Evolutionary conservation across 2,113 vertebrate genomes (phyloP).

Genomic region (Myrmecophaga tridactyla): DNA sequence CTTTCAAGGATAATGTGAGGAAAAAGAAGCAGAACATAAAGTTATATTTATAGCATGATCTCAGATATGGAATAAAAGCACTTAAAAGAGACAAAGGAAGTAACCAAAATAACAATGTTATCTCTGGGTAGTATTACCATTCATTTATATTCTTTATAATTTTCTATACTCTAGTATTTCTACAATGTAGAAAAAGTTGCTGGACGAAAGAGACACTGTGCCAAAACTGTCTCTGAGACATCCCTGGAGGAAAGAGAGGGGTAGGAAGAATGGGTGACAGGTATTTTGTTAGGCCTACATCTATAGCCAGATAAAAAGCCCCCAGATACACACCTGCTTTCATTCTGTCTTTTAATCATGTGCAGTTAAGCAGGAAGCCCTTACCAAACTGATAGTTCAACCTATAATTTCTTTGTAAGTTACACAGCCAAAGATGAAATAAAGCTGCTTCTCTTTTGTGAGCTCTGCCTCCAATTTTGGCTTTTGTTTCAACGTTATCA

Average conservation of each 20-base stretch:
- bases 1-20: neutral
- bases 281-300: neutral
- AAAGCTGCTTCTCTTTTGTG: neutral
- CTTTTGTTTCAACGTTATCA: neutral
- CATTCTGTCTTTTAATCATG: neutral
- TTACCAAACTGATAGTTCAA: neutral
- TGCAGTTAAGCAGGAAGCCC: conserved; percentile 10
- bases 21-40: neutral
- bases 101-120: neutral
- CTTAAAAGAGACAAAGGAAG: neutral
- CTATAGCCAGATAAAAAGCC: conserved; percentile 11
- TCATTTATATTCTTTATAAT: neutral
- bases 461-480: neutral
- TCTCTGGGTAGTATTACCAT: neutral
- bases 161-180: neutral
- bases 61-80: neutral
- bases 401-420: conserved; percentile 14
- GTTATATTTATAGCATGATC: neutral
- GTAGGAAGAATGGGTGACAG: neutral
- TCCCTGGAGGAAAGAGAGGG: conserved; percentile 3
- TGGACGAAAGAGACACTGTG: neutral
- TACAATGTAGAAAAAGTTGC: neutral
- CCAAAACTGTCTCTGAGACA: neutral
- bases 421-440: conserved; percentile 25
- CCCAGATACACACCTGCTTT: conserved; percentile 41